phyloP scores from a whole-genome alignment of 2,113 vertebrate genomes.

The Charina bottae region DNA sequence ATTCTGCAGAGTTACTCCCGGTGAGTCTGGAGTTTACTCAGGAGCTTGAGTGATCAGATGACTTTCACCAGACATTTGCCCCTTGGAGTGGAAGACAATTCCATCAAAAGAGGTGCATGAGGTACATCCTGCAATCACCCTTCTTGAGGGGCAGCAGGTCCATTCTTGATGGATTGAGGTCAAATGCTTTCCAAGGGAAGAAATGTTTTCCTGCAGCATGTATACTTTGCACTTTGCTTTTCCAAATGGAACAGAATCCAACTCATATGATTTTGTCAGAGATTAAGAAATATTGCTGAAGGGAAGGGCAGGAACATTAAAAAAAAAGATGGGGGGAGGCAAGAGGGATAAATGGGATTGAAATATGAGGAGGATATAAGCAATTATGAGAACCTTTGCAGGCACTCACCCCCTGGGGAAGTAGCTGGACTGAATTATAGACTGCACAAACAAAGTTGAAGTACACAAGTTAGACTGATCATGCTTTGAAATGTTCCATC shows the following conservation, averaged over 20 bases:
- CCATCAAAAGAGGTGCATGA: not conserved
- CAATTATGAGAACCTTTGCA: conserved; percentile 4
- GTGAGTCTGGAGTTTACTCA: not conserved
- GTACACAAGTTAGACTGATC: not conserved
- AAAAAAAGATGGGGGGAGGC: not conserved
- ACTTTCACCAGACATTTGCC: not conserved
- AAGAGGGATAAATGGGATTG: not conserved
- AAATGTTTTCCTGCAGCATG: rapidly evolving
- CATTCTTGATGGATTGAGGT: not conserved
- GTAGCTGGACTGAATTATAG: not conserved
- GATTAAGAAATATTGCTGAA: conserved; percentile 29
- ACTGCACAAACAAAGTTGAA: not conserved
- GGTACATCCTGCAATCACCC: not conserved
- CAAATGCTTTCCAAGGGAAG: not conserved
- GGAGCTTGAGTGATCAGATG: not conserved
- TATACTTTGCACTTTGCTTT: not conserved
- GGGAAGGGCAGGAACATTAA: not conserved
- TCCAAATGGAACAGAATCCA: not conserved
- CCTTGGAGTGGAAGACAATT: not conserved
- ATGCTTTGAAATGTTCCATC: not conserved
- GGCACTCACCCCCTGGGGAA: not conserved
- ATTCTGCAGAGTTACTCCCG: not conserved
- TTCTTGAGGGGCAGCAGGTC: not conserved
- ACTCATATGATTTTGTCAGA: conserved; percentile 7
- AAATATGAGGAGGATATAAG: not conserved